Base-by-base conservation (phyloP, 2,113 vertebrate species). In the Ceratotherium simum region DNA sequence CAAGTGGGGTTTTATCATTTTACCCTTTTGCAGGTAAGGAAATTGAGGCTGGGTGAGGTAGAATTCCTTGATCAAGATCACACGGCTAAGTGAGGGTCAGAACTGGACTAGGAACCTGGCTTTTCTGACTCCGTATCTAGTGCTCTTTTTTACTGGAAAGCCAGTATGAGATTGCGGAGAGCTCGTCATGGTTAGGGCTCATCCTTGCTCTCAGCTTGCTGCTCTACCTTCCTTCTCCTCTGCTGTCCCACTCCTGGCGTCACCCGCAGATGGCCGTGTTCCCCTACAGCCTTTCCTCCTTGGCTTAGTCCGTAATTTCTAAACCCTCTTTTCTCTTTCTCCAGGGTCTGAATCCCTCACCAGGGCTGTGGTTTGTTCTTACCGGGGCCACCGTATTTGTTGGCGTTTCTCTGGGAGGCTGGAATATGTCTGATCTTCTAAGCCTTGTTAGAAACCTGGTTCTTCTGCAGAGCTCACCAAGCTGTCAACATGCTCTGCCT, bases 151-250 rank as follows among this genome's bases (percentile, higher is more conserved):
- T 25, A 33, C 76, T 21, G 16, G 85, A 42, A 95, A 83, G 18
- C n/a, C 60, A 18, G 36, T 0, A 0, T 64, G 65, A 80, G 73
- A 8, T 27, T 21, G 6, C 33, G 11, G 27, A 75, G 8, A 81
- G 29, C 25, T 31, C 23, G 5, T 3, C 23, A 27, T 33, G 16
- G 51, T 21, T 2, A n/a, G 65, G 72, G 36, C 12, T 46, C 6
- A 0, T 76, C 13, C 14, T 3, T 42, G 11, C 8, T 1, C 12
- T 36, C 39, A 46, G 70, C 31, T 48, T 58, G 78, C 0, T 1
- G 11, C 20, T 14, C 14, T 0, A 11, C 9, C 14, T 65, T 64
- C 16, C 2, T 8, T n/a, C 27, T 70, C 17, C 79, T 36, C 14
- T 48, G 16, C 23, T 3, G 21, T 3, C 51, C 17, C 20, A 29